phyloP scores from a whole-genome alignment of 2,888 invertebrate genomes.

The Orthonevra nobilis region DNA sequence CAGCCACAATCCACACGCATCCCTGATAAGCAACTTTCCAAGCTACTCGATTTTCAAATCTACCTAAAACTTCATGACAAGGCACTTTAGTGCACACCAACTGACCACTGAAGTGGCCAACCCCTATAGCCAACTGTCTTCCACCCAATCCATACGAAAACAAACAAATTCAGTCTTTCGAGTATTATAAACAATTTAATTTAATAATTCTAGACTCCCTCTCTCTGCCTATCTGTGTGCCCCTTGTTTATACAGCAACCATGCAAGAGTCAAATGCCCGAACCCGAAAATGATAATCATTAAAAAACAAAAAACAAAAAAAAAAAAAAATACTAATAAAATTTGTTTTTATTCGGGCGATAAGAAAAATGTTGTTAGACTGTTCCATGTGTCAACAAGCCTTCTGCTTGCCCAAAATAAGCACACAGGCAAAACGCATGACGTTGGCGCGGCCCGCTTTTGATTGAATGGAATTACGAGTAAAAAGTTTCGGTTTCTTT shows the following conservation, averaged over 20 bases:
- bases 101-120: background rate
- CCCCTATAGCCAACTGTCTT: background rate
- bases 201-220: background rate
- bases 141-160: background rate
- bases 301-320: background rate
- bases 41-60: background rate
- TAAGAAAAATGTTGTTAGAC: slow-evolving; percentile 48
- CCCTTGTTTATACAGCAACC: slow-evolving; percentile 14
- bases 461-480: slow-evolving; percentile 26
- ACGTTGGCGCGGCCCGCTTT: background rate
- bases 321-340: slow-evolving; percentile 16
- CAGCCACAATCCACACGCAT: background rate
- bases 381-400: slow-evolving; percentile 30
- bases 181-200: background rate
- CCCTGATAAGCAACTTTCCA: background rate
- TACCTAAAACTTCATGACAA: slow-evolving; percentile 7
- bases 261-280: slow-evolving; percentile 32
- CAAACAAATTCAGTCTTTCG: slow-evolving; percentile 4
- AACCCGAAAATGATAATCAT: slow-evolving; percentile 30
- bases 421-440: background rate
- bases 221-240: too few species aligned
- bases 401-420: background rate
- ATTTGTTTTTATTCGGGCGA: slow-evolving; percentile 39
- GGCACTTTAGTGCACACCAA: slow-evolving; percentile 1
- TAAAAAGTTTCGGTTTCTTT: slow-evolving; percentile 28